Percentiles rank a stretch among this genome's conserved stretches.
Conservation (phyloP, 2,113 vertebrate species). For the Empidonax traillii region DNA sequence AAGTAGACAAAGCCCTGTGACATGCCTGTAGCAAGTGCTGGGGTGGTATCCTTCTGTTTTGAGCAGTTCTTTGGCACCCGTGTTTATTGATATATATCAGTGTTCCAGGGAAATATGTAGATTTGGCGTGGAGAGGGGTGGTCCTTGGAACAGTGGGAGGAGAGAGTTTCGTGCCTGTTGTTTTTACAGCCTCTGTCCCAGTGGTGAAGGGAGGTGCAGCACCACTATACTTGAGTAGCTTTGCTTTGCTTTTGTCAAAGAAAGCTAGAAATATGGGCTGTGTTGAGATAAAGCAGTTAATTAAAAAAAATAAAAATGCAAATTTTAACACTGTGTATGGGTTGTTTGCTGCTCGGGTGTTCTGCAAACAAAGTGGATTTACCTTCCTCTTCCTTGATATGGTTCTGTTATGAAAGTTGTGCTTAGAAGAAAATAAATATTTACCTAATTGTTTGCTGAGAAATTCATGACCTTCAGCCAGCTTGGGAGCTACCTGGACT, state of each 20-base stretch:
- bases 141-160: neutral
- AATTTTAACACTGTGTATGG: neutral
- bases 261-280: neutral
- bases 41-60: neutral
- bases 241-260: neutral
- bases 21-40: neutral
- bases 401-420: neutral
- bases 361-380: neutral
- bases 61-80: neutral
- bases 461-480: neutral
- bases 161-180: neutral
- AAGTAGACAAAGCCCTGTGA: neutral
- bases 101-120: neutral
- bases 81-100: neutral
- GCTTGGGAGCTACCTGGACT: neutral
- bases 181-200: neutral
- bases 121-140: neutral
- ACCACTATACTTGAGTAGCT: neutral
- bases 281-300: neutral
- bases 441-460: neutral
- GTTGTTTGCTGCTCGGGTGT: neutral
- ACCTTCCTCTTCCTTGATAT: neutral
- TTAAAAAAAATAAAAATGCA: neutral
- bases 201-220: neutral
- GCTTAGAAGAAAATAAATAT: slow-evolving; percentile 28